Evolutionary conservation across 2,888 invertebrate genomes (phyloP), one percentile per base, ranked within the genome.

Genomic region (Apamea monoglypha): DNA sequence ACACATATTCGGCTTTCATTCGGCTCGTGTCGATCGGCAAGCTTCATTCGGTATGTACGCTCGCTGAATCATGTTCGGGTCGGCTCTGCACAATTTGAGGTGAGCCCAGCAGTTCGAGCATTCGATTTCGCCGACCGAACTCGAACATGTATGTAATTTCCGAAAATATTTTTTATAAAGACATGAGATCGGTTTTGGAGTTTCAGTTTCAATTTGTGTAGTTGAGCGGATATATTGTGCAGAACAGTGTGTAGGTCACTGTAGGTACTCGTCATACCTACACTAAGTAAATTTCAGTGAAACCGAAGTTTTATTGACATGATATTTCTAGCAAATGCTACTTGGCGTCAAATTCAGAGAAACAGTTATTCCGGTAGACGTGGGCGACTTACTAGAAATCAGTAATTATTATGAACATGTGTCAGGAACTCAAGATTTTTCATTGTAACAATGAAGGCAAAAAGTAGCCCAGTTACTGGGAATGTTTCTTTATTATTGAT

Each of bases 331-430:
- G 59, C 32, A 25, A 81, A 67, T 36, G 44, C 59, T 61, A 29
- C 82, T 63, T 50, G 50, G 8, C 66, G 18, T 21, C 29, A 32
- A 53, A 69, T 84, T 84, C 83, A 61, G 18, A 61, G 84, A 84
- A 84, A 40, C 44, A 12, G 44, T 72, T n/a, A 72, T 53, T 64
- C 44, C 44, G 1, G 1, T 32, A 59, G 8, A 47, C 53, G 84
- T 68, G 67, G 79, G 74, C n/a, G 47, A 76, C 5, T 73, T 59
- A 50, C 66, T 67, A 59, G 84, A 72, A 82, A 40, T 67, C n/a
- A 10, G 53, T 82, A 36, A 61, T 78, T 81, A 63, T 82, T 82
- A 64, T 82, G 76, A 82, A 82, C 40, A 70, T 76, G 76, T 68
- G 47, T 44, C 53, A 47, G 14, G 56, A 25, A 79, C 18, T 29